These are phyloP conservation scores for Harpagus bidentatus DNA, from an alignment of 2,113 vertebrate species.

Conservation along the genomic window DNA sequence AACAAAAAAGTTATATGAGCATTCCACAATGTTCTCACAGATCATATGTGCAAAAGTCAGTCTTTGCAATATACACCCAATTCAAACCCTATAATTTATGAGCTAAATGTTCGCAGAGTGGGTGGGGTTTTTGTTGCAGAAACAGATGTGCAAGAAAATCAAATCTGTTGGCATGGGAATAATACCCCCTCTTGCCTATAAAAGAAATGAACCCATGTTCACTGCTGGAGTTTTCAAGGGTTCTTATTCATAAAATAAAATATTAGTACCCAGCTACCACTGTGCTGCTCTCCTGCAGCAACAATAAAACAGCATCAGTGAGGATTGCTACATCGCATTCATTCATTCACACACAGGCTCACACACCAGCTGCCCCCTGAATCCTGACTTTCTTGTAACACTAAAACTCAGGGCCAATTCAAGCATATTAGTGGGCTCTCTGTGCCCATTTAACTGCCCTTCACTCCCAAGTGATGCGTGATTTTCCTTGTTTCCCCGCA, in stretches of 20 bases:
- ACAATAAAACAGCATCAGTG: constrained; percentile 56
- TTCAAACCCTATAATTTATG: constrained; percentile 69
- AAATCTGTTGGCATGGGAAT: constrained; percentile 65
- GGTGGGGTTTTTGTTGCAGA: constrained; percentile 51
- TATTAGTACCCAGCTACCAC: constrained; percentile 54
- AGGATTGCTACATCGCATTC: not conserved
- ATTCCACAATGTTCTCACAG: constrained; percentile 64
- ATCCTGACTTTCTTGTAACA: constrained; percentile 25
- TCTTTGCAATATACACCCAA: constrained; percentile 58
- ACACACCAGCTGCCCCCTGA: not conserved
- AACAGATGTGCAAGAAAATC: constrained; percentile 71
- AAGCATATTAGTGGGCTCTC: not conserved
- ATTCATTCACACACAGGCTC: not conserved
- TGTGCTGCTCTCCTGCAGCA: constrained; percentile 52
- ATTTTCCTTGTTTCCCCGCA: not conserved
- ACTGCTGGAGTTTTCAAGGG: constrained; percentile 59
- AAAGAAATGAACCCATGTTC: constrained; percentile 66
- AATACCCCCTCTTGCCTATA: constrained; percentile 59
- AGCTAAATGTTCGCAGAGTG: constrained; percentile 61
- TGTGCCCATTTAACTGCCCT: not conserved
- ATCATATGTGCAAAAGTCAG: constrained; percentile 44
- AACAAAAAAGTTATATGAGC: constrained; percentile 56
- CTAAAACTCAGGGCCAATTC: constrained; percentile 8
- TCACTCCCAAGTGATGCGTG: not conserved
- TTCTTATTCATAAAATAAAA: constrained; percentile 69